phyloP scores from a whole-genome alignment of 2,113 vertebrate genomes.

The crab-eating macaque (Macaca fascicularis) region DNA sequence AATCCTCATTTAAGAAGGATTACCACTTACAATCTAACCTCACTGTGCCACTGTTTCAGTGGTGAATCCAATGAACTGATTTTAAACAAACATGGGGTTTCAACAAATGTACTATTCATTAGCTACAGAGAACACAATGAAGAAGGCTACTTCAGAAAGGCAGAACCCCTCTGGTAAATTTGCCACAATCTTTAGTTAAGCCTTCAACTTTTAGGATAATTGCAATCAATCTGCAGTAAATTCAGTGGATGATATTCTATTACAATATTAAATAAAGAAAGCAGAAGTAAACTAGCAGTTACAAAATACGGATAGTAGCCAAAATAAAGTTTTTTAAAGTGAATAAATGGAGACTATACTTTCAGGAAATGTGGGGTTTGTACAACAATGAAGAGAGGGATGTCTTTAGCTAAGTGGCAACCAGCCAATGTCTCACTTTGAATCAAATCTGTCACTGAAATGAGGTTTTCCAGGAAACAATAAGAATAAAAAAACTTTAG shows the following conservation, averaged over 20 bases:
- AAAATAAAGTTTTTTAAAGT: constrained; percentile 39
- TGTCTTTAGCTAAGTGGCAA: constrained; percentile 48
- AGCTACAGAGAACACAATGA: neutral
- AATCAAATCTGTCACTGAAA: constrained; percentile 64
- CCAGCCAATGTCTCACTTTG: constrained; percentile 34
- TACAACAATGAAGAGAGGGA: neutral
- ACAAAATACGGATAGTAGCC: neutral
- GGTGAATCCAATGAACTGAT: constrained; percentile 5
- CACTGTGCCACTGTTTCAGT: neutral
- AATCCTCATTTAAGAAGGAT: constrained; percentile 49
- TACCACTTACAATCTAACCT: constrained; percentile 16
- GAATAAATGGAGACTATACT: constrained; percentile 36
- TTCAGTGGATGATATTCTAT: neutral
- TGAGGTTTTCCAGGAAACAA: constrained; percentile 61
- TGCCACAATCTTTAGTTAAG: constrained; percentile 27
- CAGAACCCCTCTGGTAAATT: neutral
- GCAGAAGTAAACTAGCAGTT: constrained; percentile 37
- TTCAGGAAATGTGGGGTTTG: constrained; percentile 44
- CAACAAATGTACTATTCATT: constrained; percentile 31
- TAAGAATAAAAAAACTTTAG: constrained; percentile 61
- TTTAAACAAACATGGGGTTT: constrained; percentile 16
- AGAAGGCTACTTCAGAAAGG: neutral
- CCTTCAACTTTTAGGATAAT: constrained; percentile 43
- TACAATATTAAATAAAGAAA: constrained; percentile 40
- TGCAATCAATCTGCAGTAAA: constrained; percentile 10